Conservation (phyloP, 2,888 invertebrate species). For the Dryocosmus kuriphilus region DNA sequence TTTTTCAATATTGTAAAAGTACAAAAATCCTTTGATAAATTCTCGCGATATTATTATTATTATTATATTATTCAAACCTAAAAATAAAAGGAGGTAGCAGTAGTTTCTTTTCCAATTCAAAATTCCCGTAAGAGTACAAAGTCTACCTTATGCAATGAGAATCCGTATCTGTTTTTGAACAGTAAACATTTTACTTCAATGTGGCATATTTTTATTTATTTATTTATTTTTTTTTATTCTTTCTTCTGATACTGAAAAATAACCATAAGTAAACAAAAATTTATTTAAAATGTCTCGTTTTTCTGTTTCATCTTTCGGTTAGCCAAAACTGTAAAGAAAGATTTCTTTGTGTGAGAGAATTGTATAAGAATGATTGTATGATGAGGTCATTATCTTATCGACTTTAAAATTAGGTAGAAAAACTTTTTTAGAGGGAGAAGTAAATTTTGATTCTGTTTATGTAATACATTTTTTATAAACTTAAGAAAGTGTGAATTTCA, state of each 20-base stretch:
- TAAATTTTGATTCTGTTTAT: not conserved
- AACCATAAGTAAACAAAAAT: not conserved
- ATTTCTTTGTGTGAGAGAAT: too few relatives aligned
- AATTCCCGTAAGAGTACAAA: slow-evolving; percentile 32
- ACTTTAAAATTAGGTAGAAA: not conserved
- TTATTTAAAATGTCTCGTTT: too few relatives aligned
- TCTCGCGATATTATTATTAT: not conserved
- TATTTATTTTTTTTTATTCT: too few relatives aligned
- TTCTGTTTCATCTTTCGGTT: too few relatives aligned
- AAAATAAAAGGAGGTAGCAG: slow-evolving; percentile 11
- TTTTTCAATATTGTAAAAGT: too few relatives aligned
- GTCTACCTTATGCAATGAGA: slow-evolving; percentile 26
- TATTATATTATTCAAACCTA: not conserved
- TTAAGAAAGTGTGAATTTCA: not conserved
- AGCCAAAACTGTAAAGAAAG: too few relatives aligned
- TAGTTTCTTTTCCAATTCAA: slow-evolving; percentile 16
- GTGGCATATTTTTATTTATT: too few relatives aligned
- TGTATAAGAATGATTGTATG: too few relatives aligned
- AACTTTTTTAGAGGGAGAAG: not conserved
- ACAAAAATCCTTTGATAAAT: not conserved
- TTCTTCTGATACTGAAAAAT: not conserved
- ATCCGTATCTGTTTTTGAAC: slow-evolving; percentile 26
- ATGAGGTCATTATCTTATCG: too few relatives aligned
- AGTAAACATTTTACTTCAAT: slow-evolving; percentile 26
- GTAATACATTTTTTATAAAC: not conserved